Evolutionary conservation across 2,797 vertebrate species (phyloP).

Genomic region (Enteromius anoplus): DNA sequence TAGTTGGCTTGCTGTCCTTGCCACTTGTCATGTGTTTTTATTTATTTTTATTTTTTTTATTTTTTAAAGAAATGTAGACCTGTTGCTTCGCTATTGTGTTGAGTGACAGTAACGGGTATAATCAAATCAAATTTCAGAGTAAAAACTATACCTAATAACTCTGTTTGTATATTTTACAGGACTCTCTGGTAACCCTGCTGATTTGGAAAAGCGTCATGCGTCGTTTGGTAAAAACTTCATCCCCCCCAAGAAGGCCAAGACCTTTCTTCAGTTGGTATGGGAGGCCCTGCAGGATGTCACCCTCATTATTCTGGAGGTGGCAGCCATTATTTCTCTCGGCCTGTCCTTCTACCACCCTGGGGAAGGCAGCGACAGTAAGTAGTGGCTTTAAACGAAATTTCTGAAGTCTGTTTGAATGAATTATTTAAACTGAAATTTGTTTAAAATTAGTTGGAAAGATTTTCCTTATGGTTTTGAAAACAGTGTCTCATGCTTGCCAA

Average conservation of each 20-base stretch:
- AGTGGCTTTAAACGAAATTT: not conserved
- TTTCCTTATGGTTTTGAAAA: no score
- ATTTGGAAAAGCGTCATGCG: slow-evolving; percentile 90
- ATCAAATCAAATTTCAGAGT: not conserved
- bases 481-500: not conserved
- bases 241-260: slow-evolving; percentile 94
- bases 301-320: slow-evolving; percentile 95
- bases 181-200: slow-evolving; percentile 89
- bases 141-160: not conserved
- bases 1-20: slow-evolving; percentile 28
- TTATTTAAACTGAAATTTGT: not conserved
- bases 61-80: not conserved
- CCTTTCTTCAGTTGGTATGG: slow-evolving; percentile 97
- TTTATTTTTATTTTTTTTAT: not conserved
- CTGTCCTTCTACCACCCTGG: slow-evolving; percentile 95
- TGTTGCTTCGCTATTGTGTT: not conserved
- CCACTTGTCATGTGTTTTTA: not conserved
- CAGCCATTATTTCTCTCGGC: slow-evolving; percentile 94
- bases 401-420: slow-evolving; percentile 2
- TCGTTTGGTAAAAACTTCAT: slow-evolving; percentile 91
- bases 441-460: no score
- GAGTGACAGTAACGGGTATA: not conserved
- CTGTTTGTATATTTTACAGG: slow-evolving; percentile 73
- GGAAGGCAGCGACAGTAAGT: slow-evolving; percentile 84
- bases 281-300: slow-evolving; percentile 98